Evolutionary conservation across 2,113 vertebrate species (phyloP), one percentile per base, ranked within the genome.

Genomic region (Gulo gulo): DNA sequence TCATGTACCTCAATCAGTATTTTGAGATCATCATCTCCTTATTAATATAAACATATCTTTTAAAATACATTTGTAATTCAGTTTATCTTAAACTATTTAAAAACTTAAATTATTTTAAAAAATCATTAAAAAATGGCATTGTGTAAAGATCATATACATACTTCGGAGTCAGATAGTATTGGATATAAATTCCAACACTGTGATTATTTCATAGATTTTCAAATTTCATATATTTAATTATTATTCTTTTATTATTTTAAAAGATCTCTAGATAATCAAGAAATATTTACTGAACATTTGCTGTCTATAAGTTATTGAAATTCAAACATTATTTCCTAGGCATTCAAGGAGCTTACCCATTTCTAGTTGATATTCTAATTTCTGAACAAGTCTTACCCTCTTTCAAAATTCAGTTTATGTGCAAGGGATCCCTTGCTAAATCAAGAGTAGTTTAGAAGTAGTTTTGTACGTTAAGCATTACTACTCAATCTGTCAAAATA

Each of bases 191-290:
- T 78, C 10, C 6, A 79, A 6, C 1, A 78, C 34, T 63, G 7
- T 83, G 65, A 82, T 61, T 91, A 61, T 88, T 83, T 88, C 31
- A 34, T 76, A 61, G 36, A 63, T 94, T 91, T 97, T 82, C 10
- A 45, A 50, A 73, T 34, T 57, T 89, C 6, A 4, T 74, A 15
- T 74, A 85, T 9, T 6, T 89, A 45, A 74, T 50, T 67, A 67
- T 63, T 85, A 92, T 65, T 79, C 36, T 21, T 55, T 83, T 63
- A 67, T 76, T 95, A 79, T 92, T 95, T 87, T 94, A 63, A 92
- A 74, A 39, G 6, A 69, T 4, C 23, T 86, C 82, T 96, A 86
- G 31, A 61, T 89, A 79, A 82, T 90, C 12, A 39, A 80, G 47
- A 95, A 96, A 26, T 15, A 82, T 45, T 95, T 96, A 61, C 39